Base-by-base conservation (phyloP, 92 coral and sea anemone species). In the Porites evermanni region DNA sequence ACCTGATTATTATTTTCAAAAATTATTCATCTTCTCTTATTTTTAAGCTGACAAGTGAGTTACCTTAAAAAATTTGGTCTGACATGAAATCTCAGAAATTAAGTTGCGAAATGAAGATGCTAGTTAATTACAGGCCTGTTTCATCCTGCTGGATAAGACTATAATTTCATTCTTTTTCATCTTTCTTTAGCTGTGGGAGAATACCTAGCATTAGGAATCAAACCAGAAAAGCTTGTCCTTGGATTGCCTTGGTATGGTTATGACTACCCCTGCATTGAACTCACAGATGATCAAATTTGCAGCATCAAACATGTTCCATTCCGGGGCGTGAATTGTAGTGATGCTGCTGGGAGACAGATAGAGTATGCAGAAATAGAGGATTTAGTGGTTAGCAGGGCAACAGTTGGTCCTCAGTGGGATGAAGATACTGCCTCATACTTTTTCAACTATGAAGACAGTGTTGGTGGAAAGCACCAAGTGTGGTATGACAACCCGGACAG, bases 201-300 rank as follows among this genome's bases (percentile, higher is more conserved):
- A 63, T 96, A 96, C 87, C 61, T 87, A 47, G 78, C 89, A 52
- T 92, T 95, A 3, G 90, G 89, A 68, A 96, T 96, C 87, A 74
- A 86, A 32, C 74, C 92, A 7, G 91, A 88, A 71, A 96, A 96
- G 68, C 90, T 96, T 17, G 98, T 96, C 10, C 99, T 96, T 66
- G 99, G 99, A 12, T 87, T 96, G 38, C 99, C 99, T 3, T 95
- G 99, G 99, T 96, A 96, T 65, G 99, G 99, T 16, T 96, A 96
- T 58, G 99, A 96, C 79, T 96, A 96, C 90, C 88, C 87, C 18
- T 96, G 99, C 47, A 53, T 68, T 50, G 84, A 84, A 2, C 72
- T 94, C 5, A 84, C 80, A 72, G 85, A 84, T 4, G 81, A 78
- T 5, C 47, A 7, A 38, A 82, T 88, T 19, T 96, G 99, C 91